Conservation (phyloP, 2,113 vertebrate species). For the Miniopterus natalensis region DNA sequence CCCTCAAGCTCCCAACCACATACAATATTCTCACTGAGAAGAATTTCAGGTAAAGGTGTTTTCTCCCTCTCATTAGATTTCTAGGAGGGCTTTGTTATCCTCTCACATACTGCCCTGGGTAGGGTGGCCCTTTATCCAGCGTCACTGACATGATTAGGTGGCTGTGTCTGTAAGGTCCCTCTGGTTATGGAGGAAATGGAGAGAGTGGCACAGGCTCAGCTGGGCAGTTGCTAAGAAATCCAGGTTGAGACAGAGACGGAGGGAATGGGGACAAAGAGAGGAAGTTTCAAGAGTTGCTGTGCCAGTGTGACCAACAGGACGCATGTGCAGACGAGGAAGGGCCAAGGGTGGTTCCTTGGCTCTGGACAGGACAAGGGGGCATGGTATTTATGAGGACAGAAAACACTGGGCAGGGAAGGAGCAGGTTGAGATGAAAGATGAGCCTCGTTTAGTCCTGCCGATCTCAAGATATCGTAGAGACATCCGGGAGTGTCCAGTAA, state of each 20-base stretch:
- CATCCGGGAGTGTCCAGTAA: not conserved
- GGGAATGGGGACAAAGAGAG: not conserved
- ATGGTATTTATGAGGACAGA: not conserved
- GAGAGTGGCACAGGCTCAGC: not conserved
- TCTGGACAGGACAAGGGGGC: not conserved
- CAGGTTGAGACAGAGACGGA: not conserved
- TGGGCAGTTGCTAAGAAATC: not conserved
- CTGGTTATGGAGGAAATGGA: not conserved
- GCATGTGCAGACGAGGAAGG: rapidly evolving
- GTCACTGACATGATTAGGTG: not conserved
- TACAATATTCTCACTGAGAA: not conserved
- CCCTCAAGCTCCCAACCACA: not conserved
- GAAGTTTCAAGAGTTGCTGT: not conserved
- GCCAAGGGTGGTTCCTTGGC: not conserved
- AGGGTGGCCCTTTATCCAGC: not conserved
- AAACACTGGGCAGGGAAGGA: not conserved
- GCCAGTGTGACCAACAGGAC: not conserved
- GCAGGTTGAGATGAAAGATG: not conserved
- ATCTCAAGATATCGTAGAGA: not conserved
- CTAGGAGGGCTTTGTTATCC: not conserved
- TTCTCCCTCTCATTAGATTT: not conserved
- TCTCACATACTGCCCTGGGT: not conserved
- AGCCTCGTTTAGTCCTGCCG: not conserved
- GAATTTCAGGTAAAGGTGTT: not conserved
- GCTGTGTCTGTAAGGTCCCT: not conserved